phyloP scores from a whole-genome alignment of 1,140 invertebrate genomes.

The Drosophila chauvacae region DNA sequence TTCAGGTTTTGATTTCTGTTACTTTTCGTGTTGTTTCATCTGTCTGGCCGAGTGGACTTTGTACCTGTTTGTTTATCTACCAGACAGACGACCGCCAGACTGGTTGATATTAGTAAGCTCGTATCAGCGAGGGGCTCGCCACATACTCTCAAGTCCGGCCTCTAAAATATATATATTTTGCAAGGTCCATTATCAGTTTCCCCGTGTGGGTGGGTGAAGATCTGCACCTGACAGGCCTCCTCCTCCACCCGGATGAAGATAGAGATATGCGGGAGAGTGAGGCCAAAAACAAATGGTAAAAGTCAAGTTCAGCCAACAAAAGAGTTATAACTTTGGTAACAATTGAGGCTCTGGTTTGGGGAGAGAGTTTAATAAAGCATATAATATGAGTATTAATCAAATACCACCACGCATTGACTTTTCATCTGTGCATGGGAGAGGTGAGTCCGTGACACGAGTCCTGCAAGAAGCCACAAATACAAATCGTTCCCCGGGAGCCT shows the following conservation, averaged over 20 bases:
- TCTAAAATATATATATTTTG: constrained; percentile 41
- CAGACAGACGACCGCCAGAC: constrained; percentile 32
- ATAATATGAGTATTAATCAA: constrained; percentile 83
- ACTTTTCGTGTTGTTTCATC: constrained; percentile 12
- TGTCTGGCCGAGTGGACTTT: constrained; percentile 40
- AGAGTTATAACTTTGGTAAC: constrained; percentile 67
- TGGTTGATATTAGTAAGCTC: constrained; percentile 10
- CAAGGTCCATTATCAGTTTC: constrained; percentile 60
- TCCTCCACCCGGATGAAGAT: constrained; percentile 23
- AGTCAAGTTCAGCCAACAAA: constrained; percentile 69
- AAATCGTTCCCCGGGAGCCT: constrained; percentile 7
- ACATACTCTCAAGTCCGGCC: constrained; percentile 31
- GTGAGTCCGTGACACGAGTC: constrained; percentile 30
- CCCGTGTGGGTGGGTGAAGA: constrained; percentile 35
- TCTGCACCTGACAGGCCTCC: constrained; percentile 57
- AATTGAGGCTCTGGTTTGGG: constrained; percentile 22
- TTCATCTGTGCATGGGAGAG: constrained; percentile 54
- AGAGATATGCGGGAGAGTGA: constrained; percentile 24
- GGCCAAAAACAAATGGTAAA: constrained; percentile 58
- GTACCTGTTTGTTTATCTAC: constrained; percentile 41
- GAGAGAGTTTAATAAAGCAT: constrained; percentile 72
- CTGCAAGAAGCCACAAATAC: constrained; percentile 2
- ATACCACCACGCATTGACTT: constrained; percentile 72
- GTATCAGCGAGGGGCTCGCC: constrained; percentile 39
- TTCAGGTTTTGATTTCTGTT: constrained; percentile 13